Evolutionary conservation across 1,140 invertebrate species (phyloP), one percentile per base, ranked within the genome.

Genomic region (Conus betulinus): DNA sequence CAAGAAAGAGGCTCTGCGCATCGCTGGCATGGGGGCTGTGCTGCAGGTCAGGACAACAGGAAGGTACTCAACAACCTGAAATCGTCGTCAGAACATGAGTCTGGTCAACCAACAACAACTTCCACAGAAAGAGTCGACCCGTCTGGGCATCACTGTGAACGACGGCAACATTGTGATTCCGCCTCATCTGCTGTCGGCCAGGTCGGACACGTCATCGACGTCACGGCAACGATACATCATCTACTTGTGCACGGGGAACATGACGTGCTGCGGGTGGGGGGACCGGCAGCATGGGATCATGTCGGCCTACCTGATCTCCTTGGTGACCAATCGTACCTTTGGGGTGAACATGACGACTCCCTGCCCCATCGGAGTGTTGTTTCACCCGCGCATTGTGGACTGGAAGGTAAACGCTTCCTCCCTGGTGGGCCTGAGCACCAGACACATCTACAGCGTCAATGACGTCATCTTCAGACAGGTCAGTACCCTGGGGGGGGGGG

Each of bases 251-350:
- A 81, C 79, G 55, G 88, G 83, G 63, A 88, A 88, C 63, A 71
- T 88, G 53, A 88, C 90, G 6, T 92, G 91, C 85, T 89, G 90
- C 25, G 91, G 91, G 25, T 92, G 91, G 91, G 91, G 91, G 7
- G 91, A 92, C 74, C 71, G 91, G 67, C 91, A 91, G 84, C 91
- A 90, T 53, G 91, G 91, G 8, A 91, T 92, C 53, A 78, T 92
- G 3, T 91, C 91, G 4, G 89, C 88, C 0, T 92, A 92, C 85
- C 63, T 92, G 13, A 89, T 92, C 17, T 91, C 91, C 17, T 39
- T 92, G 63, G 89, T 90, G 23, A 90, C 89, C 23, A 91, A 91
- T 51, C 84, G 91, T 7, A 90, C 87, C 25, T 92, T 92, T 67
- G 90, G 89, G 25, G 90, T 92, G 11, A 89, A 90, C 15, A 90